These are phyloP conservation scores for Globia sparganii DNA, from an alignment of 2,888 invertebrate species.

Conservation along the genomic window DNA sequence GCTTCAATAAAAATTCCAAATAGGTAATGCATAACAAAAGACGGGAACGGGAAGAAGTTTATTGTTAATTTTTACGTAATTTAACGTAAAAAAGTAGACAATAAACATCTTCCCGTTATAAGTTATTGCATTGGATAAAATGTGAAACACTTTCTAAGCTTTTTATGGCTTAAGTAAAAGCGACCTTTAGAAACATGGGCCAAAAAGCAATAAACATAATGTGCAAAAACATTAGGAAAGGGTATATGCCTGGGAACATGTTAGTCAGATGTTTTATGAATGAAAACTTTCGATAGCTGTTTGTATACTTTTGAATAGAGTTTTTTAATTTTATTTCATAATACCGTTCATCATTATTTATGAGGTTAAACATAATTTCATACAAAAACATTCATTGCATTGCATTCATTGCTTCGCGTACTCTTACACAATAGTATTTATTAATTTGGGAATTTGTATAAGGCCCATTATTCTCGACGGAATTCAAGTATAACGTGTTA, in stretches of 20 bases:
- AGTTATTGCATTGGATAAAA: constrained; percentile 9
- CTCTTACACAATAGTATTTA: neutral
- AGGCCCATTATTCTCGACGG: no score
- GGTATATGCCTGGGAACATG: neutral
- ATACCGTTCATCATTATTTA: neutral
- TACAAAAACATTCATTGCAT: neutral
- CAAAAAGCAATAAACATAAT: neutral
- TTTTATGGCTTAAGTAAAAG: constrained; percentile 10
- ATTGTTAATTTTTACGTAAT: neutral
- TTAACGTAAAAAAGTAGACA: neutral
- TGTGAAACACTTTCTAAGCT: constrained; percentile 17
- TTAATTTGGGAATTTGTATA: neutral
- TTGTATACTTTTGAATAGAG: neutral
- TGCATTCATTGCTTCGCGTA: neutral
- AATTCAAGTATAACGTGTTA: neutral
- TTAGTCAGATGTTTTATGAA: constrained; percentile 23
- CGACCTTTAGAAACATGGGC: constrained; percentile 4
- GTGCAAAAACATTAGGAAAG: neutral
- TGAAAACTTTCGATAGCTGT: constrained; percentile 9
- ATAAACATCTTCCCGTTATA: neutral
- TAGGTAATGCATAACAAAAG: neutral
- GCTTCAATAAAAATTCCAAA: neutral
- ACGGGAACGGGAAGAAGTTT: neutral
- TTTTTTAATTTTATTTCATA: neutral
- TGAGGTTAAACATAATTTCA: neutral